Evolutionary conservation across 1,140 invertebrate genomes (phyloP).

Genomic region (silkworm (Bombyx mori)): DNA sequence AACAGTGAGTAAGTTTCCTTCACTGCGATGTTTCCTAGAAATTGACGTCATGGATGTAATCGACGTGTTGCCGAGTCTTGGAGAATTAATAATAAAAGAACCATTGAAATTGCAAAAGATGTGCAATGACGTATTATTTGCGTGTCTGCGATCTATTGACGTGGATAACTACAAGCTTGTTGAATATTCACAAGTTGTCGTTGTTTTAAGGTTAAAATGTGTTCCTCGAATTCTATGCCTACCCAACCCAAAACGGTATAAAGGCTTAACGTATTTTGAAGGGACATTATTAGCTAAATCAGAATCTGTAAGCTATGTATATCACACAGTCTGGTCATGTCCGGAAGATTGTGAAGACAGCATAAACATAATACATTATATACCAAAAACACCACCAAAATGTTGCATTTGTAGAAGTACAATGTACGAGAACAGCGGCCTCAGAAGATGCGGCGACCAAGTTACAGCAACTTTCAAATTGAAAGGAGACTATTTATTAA

Average conservation of each 20-base stretch:
- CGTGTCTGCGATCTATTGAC: conserved; percentile 36
- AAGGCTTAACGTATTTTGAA: conserved; percentile 26
- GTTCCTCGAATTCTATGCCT: conserved; percentile 25
- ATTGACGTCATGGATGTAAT: conserved; percentile 51
- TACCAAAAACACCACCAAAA: conserved; percentile 49
- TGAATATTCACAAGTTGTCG: conserved; percentile 31
- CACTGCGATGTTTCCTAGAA: conserved; percentile 38
- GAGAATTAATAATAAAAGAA: conserved; percentile 37
- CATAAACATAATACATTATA: conserved; percentile 48
- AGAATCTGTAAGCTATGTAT: conserved; percentile 40
- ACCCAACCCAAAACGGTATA: conserved; percentile 22
- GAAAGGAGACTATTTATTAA: conserved; percentile 25
- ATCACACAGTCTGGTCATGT: conserved; percentile 59
- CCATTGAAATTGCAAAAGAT: conserved; percentile 39
- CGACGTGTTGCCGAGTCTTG: conserved; percentile 34
- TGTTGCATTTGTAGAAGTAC: conserved; percentile 46
- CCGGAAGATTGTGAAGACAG: conserved; percentile 59
- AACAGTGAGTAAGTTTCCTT: conserved; percentile 40
- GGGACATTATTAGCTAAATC: conserved; percentile 40
- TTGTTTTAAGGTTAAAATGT: conserved; percentile 37
- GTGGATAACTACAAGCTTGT: conserved; percentile 25
- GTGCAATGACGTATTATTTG: conserved; percentile 46
- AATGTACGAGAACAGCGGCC: conserved; percentile 50
- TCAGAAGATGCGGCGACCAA: conserved; percentile 48
- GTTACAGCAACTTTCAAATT: conserved; percentile 39